phyloP scores from a whole-genome alignment of 1,140 invertebrate species.

The fruit fly (Drosophila melanogaster) region DNA sequence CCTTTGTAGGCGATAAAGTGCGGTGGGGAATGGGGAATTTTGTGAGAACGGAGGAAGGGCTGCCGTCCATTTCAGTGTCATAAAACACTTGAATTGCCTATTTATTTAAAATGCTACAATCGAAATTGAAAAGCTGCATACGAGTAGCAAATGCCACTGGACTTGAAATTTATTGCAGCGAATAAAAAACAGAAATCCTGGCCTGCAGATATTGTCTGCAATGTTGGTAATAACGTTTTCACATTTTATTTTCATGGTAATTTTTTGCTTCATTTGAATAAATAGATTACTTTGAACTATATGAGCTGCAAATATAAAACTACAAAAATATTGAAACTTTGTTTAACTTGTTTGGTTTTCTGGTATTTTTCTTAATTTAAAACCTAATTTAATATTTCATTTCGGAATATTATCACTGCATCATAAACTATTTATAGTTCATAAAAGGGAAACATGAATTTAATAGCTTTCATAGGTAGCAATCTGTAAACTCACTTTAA shows the following conservation, averaged over 20 bases:
- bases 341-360: too few relatives aligned
- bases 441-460: not conserved
- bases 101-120: conserved; percentile 4
- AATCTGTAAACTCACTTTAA: conserved; percentile 2
- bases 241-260: not conserved
- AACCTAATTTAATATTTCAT: too few relatives aligned
- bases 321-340: too few relatives aligned
- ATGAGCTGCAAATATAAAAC: too few relatives aligned
- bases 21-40: conserved; percentile 14
- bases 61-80: conserved; percentile 5
- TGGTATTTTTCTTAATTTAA: too few relatives aligned
- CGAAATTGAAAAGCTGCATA: not conserved
- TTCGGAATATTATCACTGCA: not conserved
- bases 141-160: conserved; percentile 5
- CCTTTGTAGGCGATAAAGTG: conserved; percentile 29
- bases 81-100: conserved; percentile 13
- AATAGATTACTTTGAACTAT: not conserved
- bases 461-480: not conserved
- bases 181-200: not conserved
- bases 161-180: not conserved
- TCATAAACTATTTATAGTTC: not conserved
- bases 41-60: not conserved
- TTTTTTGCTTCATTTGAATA: not conserved
- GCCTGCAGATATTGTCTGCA: not conserved
- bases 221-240: not conserved